Conservation (phyloP, 2,113 vertebrate species). For the Crotophaga sulcirostris region DNA sequence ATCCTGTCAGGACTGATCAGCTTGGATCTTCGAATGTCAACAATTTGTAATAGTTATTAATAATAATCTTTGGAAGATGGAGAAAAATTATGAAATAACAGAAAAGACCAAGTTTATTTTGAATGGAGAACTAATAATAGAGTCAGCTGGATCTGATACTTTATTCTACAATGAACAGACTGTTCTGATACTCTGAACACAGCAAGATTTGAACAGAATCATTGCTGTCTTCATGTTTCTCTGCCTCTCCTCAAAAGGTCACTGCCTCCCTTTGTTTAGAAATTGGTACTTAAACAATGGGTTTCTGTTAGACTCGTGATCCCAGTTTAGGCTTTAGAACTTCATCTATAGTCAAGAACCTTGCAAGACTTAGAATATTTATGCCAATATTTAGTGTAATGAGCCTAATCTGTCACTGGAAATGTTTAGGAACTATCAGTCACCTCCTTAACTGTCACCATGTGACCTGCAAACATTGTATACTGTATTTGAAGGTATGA, state of each 20-base stretch:
- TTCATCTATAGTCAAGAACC: background rate
- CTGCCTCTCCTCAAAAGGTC: background rate
- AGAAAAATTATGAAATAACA: background rate
- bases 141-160: background rate
- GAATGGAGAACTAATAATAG: background rate
- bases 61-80: background rate
- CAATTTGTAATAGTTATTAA: background rate
- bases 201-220: background rate
- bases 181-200: background rate
- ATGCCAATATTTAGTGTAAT: background rate
- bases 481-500: background rate
- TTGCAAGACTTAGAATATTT: background rate
- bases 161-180: background rate
- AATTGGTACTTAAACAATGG: background rate
- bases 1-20: background rate
- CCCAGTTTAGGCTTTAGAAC: background rate
- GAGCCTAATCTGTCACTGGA: background rate
- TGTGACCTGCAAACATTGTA: background rate
- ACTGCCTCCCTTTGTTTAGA: background rate
- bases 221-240: background rate
- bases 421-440: background rate
- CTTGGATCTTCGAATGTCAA: background rate
- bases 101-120: background rate
- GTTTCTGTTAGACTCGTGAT: background rate
- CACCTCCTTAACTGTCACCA: background rate